Evolutionary conservation across 2,888 invertebrate genomes (phyloP).

Genomic region (Nemapogon koenigi): DNA sequence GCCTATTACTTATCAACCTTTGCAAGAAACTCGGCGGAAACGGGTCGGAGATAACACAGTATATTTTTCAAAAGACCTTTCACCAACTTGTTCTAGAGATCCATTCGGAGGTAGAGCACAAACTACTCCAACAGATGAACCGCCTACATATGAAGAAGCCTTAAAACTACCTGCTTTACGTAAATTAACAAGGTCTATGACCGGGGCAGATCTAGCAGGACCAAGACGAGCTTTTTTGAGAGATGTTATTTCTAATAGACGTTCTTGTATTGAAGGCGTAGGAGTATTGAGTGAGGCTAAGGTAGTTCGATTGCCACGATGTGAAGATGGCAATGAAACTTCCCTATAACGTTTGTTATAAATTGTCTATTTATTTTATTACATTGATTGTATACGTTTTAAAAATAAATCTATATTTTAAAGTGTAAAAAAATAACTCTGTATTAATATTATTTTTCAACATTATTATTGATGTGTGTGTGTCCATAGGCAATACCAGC

Average conservation of each 20-base stretch:
- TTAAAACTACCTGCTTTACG: conserved; percentile 65
- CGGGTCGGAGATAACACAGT: conserved; percentile 34
- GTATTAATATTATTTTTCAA: too few relatives aligned
- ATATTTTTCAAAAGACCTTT: conserved; percentile 48
- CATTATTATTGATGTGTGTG: too few relatives aligned
- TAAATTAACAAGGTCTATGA: conserved; percentile 65
- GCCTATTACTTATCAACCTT: conserved; percentile 37
- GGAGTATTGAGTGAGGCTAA: conserved; percentile 49
- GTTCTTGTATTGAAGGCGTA: conserved; percentile 54
- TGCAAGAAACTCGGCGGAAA: conserved; percentile 32
- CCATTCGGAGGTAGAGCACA: conserved; percentile 65
- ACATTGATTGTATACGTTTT: too few relatives aligned
- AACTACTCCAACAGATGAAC: conserved; percentile 62
- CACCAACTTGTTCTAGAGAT: conserved; percentile 64
- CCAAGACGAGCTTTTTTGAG: conserved; percentile 55
- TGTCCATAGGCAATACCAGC: too few relatives aligned
- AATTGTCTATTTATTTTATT: too few relatives aligned
- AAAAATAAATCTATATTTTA: too few relatives aligned
- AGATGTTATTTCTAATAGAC: conserved; percentile 53
- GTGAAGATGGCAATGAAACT: conserved; percentile 49
- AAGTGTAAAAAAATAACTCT: too few relatives aligned
- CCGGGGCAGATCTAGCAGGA: conserved; percentile 61
- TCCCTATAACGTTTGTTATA: conserved; percentile 58
- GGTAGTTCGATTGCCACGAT: conserved; percentile 44
- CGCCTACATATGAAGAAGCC: conserved; percentile 72